Evolutionary conservation across 2,113 vertebrate genomes (phyloP).

Genomic region (Sander vitreus): DNA sequence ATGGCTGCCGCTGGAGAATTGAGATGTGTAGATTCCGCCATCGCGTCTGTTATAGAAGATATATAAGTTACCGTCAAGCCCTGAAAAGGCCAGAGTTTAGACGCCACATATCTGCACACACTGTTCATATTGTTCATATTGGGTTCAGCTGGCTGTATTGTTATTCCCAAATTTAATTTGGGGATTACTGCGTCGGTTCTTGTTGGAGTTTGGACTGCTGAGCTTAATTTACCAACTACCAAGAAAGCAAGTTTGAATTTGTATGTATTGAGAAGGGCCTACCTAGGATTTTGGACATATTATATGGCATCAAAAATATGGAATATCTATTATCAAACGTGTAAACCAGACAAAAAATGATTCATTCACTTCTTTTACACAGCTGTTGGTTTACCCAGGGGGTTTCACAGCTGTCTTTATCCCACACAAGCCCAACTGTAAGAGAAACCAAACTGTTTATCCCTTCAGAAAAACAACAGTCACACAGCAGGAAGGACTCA

Average conservation of each 20-base stretch:
- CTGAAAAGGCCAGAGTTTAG: not conserved
- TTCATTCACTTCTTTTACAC: not conserved
- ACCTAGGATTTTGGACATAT: not conserved
- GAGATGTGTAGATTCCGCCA: no score
- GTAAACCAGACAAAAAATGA: not conserved
- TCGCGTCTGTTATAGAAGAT: no score
- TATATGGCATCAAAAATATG: conserved; percentile 9
- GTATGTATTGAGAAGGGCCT: not conserved
- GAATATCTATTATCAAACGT: not conserved
- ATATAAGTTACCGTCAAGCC: no score
- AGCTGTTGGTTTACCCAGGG: conserved; percentile 35
- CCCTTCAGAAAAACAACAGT: conserved; percentile 3
- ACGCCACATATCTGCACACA: not conserved
- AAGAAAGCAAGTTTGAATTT: not conserved
- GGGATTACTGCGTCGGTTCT: no score
- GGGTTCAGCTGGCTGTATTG: no score
- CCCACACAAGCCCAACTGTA: conserved; percentile 27
- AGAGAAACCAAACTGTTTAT: conserved; percentile 22
- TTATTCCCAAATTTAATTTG: not conserved
- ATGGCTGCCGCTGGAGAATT: no score
- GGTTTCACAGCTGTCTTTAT: conserved; percentile 33
- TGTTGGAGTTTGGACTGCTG: not conserved
- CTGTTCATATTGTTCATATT: not conserved
- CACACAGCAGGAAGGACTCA: conserved; percentile 29
- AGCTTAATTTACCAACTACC: not conserved